Conservation (phyloP, 35 echinoderm and acorn worm species). For the Nesometra sesokonis region DNA sequence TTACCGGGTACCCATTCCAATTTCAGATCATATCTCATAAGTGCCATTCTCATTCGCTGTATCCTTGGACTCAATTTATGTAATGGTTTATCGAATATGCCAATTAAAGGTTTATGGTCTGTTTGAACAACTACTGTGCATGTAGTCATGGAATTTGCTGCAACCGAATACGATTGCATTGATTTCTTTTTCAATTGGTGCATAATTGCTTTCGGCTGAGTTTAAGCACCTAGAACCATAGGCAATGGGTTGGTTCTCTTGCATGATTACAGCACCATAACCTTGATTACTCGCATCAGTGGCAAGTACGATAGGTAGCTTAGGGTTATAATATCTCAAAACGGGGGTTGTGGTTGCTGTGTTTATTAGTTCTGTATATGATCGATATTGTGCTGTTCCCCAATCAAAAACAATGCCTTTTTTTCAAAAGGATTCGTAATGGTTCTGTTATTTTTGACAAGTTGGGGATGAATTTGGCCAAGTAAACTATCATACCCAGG, state of each 20-base stretch:
- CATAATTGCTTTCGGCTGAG: conserved; percentile 11
- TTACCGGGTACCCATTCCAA: neutral
- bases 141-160: conserved; percentile 24
- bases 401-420: conserved; percentile 16
- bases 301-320: neutral
- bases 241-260: conserved; percentile 17
- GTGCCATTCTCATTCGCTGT: conserved; percentile 12
- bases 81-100: conserved; percentile 13
- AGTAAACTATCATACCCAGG: neutral
- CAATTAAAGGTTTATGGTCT: conserved; percentile 30
- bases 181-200: conserved; percentile 44
- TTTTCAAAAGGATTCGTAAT: conserved; percentile 13
- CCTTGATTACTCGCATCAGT: conserved; percentile 26
- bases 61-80: conserved; percentile 1
- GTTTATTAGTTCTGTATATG: neutral
- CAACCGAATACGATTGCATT: conserved; percentile 17
- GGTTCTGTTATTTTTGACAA: conserved; percentile 8
- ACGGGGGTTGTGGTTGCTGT: conserved; percentile 4
- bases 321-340: conserved; percentile 11
- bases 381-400: neutral
- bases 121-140: conserved; percentile 17
- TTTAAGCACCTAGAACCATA: conserved; percentile 23
- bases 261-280: conserved; percentile 10
- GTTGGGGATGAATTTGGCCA: conserved; percentile 19
- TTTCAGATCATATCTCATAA: conserved; percentile 5